phyloP scores from a whole-genome alignment of 2,797 vertebrate species.

The Eleutherodactylus coqui region DNA sequence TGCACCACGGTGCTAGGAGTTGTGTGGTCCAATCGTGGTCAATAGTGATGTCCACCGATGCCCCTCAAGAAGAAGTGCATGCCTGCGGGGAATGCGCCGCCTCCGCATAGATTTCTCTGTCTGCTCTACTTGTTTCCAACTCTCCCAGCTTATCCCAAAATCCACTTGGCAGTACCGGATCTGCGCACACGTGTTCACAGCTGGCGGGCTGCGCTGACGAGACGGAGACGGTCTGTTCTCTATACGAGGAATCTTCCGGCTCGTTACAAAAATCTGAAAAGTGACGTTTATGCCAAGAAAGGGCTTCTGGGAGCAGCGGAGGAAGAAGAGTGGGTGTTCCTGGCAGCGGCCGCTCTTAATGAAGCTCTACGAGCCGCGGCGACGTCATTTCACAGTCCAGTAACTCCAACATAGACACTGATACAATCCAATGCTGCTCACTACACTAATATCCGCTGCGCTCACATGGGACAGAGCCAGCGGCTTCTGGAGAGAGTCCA shows the following conservation, averaged over 20 bases:
- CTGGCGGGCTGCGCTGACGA: not conserved
- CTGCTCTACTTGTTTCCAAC: too few relatives aligned
- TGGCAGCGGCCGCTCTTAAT: not conserved
- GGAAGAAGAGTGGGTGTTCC: not conserved
- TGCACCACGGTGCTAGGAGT: not conserved
- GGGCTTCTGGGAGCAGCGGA: not conserved
- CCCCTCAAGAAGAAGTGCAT: too few relatives aligned
- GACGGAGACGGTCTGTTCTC: not conserved
- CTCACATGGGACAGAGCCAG: not conserved
- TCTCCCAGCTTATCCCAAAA: too few relatives aligned
- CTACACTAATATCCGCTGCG: not conserved
- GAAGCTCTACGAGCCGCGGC: not conserved
- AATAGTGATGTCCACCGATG: too few relatives aligned
- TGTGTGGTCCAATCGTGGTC: too few relatives aligned
- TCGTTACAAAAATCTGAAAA: not conserved
- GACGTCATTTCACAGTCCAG: conserved; percentile 28
- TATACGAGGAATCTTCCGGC: not conserved
- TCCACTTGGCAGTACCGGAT: too few relatives aligned
- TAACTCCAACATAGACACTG: not conserved
- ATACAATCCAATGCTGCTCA: not conserved
- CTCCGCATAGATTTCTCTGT: not conserved
- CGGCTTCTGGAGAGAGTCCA: conserved; percentile 13
- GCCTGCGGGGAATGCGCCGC: too few relatives aligned
- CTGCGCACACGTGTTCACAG: too few relatives aligned
- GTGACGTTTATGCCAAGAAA: not conserved